Base-by-base conservation (phyloP, 2,113 vertebrate species). In the Triplophysa rosa region DNA sequence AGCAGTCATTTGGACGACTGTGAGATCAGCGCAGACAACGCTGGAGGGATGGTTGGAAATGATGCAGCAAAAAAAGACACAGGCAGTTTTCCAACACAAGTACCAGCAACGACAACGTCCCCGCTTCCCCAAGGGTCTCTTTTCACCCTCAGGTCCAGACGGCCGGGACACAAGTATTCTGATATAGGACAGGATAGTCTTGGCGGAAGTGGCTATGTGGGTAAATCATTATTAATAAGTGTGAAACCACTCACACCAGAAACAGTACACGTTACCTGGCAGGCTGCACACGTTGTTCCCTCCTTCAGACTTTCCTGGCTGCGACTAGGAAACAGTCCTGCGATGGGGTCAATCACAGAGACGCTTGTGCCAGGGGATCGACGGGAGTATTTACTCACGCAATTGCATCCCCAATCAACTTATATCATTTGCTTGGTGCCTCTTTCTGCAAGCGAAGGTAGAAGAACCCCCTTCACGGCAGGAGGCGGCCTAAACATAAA, bases 231-330 rank as follows among this genome's bases (percentile, higher is more conserved):
- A 87, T 91, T 93, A 61, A 90, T 97, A 78, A 94, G 92, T 68
- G 95, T 97, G 77, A 95, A 96, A 90, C 94, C 93, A 11, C 88
- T 97, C 80, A 94, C 95, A 0, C 92, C 95, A 0, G 94, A 97
- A 89, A 96, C 94, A 82, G 95, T 96, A 80, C 92, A 94, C 59
- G 94, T 97, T 82, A 96, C 93, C 0, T 97, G 96, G 95, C 90
- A 95, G 80, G 91, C 94, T 45, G 88, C 86, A 4, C 87, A 92
- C 4, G 93, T 95, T 0, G 88, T 90, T 19, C 95, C 95, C 2
- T 96, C 96, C 8, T 94, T 97, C 84, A 92, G 96, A 58, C 88
- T 98, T 29, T 97, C 96, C 9, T 98, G 96, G 96, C 86, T 96
- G 12, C 93, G 95, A 73, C 87, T 98, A 68, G 95, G 95, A 47